These are phyloP conservation scores for Periparus ater DNA, from an alignment of 2,797 vertebrate genomes.

Conservation along the genomic window DNA sequence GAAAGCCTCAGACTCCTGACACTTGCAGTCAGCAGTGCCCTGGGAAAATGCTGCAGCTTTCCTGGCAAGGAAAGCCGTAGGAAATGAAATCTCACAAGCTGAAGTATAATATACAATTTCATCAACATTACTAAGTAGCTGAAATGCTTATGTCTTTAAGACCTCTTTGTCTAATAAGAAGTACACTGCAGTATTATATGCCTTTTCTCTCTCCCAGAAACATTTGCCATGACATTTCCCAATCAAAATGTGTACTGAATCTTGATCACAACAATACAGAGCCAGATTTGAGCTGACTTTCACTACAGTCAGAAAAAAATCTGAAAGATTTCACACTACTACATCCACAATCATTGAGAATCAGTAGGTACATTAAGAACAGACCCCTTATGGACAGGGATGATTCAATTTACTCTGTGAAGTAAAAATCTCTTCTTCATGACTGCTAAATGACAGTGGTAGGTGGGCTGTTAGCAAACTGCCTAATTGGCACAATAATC, in stretches of 20 bases:
- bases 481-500: neutral
- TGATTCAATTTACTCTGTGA: neutral
- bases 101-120: neutral
- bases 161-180: neutral
- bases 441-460: neutral
- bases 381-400: neutral
- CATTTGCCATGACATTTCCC: neutral
- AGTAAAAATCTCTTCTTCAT: neutral
- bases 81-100: neutral
- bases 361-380: neutral
- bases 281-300: neutral
- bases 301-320: neutral
- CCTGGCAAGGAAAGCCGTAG: neutral
- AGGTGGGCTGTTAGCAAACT: slow-evolving; percentile 33
- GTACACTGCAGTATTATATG: neutral
- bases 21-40: neutral
- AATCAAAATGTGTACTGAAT: neutral
- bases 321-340: neutral
- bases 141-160: neutral
- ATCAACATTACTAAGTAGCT: neutral
- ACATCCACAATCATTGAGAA: neutral
- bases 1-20: neutral
- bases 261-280: neutral
- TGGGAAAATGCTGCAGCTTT: neutral
- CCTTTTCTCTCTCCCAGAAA: neutral